Percentiles rank a stretch among this genome's conserved stretches.
Conservation (phyloP, 2,888 invertebrate genomes). For the Acleris cristana region DNA sequence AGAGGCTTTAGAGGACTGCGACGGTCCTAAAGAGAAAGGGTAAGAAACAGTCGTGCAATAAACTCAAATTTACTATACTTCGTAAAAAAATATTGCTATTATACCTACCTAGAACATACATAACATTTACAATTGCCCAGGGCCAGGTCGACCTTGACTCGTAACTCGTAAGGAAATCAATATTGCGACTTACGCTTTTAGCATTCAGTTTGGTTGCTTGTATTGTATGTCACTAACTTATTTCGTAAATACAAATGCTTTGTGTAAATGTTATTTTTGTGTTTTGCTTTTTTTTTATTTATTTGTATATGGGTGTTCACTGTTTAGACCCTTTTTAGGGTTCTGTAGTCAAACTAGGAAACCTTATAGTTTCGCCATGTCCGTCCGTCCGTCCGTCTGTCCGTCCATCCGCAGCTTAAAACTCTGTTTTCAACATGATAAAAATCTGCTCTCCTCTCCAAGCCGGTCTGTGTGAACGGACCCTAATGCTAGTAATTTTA, state of each 20-base stretch:
- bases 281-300: too few species aligned
- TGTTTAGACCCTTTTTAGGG: too few species aligned
- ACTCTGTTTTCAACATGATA: too few species aligned
- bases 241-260: not conserved
- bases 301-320: too few species aligned
- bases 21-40: conserved; percentile 54
- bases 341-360: too few species aligned
- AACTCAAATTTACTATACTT: not conserved
- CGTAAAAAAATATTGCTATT: not conserved
- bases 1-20: conserved; percentile 56
- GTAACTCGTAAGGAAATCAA: conserved; percentile 21
- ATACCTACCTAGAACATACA: not conserved
- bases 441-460: too few species aligned
- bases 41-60: conserved; percentile 39
- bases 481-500: too few species aligned
- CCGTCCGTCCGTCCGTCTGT: too few species aligned
- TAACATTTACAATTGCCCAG: not conserved
- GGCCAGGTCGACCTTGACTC: conserved; percentile 32
- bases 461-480: too few species aligned
- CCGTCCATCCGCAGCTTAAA: too few species aligned
- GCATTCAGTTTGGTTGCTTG: not conserved
- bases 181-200: not conserved
- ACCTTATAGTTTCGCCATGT: too few species aligned
- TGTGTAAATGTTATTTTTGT: too few species aligned
- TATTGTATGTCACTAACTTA: not conserved